Conservation (phyloP, 2,797 vertebrate genomes). For the Eptatretus atami region DNA sequence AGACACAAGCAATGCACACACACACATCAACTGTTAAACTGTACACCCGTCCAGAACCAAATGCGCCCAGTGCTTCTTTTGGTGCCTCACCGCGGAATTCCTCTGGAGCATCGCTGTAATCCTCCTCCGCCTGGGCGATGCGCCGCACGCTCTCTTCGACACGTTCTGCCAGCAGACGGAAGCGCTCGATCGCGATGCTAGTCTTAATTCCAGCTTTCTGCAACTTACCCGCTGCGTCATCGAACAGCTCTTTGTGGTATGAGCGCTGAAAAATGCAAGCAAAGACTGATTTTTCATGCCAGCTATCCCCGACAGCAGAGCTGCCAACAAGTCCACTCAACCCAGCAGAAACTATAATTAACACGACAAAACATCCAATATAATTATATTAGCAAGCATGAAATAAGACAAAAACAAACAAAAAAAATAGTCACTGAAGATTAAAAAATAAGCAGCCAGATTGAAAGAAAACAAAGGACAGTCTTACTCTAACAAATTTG, state of each 20-base stretch:
- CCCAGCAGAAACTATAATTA: not conserved
- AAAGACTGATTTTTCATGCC: not conserved
- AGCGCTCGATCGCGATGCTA: constrained; percentile 91
- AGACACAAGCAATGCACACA: too few species aligned
- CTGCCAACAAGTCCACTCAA: not conserved
- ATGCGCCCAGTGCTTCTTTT: too few species aligned
- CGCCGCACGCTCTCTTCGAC: constrained; percentile 89
- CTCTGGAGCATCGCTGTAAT: constrained; percentile 85
- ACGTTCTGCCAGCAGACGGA: constrained; percentile 74
- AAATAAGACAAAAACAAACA: too few species aligned
- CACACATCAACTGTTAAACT: too few species aligned
- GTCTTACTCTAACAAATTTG: too few species aligned
- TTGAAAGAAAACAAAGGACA: too few species aligned
- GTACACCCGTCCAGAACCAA: too few species aligned
- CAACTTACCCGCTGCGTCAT: constrained; percentile 97
- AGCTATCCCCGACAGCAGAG: too few species aligned
- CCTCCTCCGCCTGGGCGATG: constrained; percentile 85
- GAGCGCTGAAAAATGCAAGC: constrained; percentile 29
- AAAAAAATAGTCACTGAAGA: too few species aligned
- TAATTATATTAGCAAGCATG: too few species aligned
- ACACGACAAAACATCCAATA: not conserved
- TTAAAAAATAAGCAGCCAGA: too few species aligned
- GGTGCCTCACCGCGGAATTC: constrained; percentile 51
- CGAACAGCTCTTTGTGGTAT: constrained; percentile 84
- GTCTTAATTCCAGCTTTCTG: constrained; percentile 93